Evolutionary conservation across 2,797 vertebrate species (phyloP), one percentile per base, ranked within the genome.

Genomic region (Sebastes minor): DNA sequence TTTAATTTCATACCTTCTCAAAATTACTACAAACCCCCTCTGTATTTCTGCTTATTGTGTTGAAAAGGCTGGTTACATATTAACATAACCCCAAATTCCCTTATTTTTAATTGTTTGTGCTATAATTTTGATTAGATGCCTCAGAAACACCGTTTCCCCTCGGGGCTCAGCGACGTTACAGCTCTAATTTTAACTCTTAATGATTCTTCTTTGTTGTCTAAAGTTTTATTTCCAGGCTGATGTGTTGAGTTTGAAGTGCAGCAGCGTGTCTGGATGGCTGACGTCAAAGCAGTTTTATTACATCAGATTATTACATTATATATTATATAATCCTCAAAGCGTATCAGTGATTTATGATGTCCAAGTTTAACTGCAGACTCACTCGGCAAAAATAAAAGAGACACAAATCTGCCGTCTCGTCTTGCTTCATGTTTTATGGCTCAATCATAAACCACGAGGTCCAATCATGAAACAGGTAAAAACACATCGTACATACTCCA

Each of bases 341-440:
- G 23, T 46, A 49, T 63, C 53, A 25, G 20, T 56, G 49, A 49
- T 60, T 70, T 9, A 49, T 30, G 33, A 56, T 30, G 60, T 49
- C 30, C 6, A 25, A 1, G 28, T 62, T 83, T 67, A n/a, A 33
- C 4, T 22, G 23, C 4, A 12, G 25, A 35, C 9, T 1, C 18
- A 71, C 25, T 52, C 3, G 14, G 18, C 10, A 61, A 71, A 68
- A 12, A 62, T 5, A 6, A 30, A 22, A 81, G 6, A 20, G 5
- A 83, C n/a, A 72, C 18, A 66, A 25, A 52, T 1, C 11, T 4
- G 22, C 27, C 0, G 6, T 49, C 20, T 83, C 66, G 8, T 18
- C 68, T 82, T 87, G 61, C 46, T 86, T 87, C 70, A 76, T 52
- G 80, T 88, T 92, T 94, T 92, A 92, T 92, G 77, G 80, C 79